Base-by-base conservation (phyloP, 2,888 invertebrate species). In the Sclerodermus sp. region DNA sequence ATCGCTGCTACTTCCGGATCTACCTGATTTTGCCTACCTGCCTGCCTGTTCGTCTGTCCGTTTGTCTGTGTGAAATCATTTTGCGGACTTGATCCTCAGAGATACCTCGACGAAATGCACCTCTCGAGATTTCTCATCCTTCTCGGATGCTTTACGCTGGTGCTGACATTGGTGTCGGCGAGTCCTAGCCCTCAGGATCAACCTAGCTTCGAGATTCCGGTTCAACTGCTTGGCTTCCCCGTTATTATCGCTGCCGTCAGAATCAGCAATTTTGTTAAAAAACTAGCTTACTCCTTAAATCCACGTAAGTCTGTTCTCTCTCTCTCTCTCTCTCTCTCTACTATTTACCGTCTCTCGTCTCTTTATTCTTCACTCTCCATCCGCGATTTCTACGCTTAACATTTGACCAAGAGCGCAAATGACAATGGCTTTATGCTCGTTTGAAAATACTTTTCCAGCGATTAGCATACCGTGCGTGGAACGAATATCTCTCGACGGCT, bases 181-280 rank as follows among this genome's bases (percentile, higher is more conserved):
- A 68, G 69, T 12, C 76, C 78, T 31, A 69, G 64, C 50, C 73
- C 77, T 1, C 74, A 80, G 37, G 83, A 85, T 64, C n/a, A n/a
- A 8, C 83, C 85, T 12, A 68, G 83, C 1, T 88, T 91, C 69
- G 88, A 91, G 68, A 76, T 92, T 47, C 92, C 92, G 10, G 90
- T 92, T n/a, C 91, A 92, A 71, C 79, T 92, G 48, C 82, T 92
- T 34, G 92, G 92, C 18, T 92, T 92, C 70, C 92, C 92, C 0
- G 85, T 91, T 53, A 92, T 92, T 62, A 86, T 91, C 44, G 78
- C 89, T 6, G 88, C 89, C 23, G 91, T 92, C 10, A 82, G 88
- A 60, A 77, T 91, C 46, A 86, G 90, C 1, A 91, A 91, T 79
- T 92, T 92, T 72, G 84, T 91, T 55, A 91, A 90, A 79, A 91